Conservation (phyloP, 1,140 invertebrate genomes). For the Cotesia glomerata region DNA sequence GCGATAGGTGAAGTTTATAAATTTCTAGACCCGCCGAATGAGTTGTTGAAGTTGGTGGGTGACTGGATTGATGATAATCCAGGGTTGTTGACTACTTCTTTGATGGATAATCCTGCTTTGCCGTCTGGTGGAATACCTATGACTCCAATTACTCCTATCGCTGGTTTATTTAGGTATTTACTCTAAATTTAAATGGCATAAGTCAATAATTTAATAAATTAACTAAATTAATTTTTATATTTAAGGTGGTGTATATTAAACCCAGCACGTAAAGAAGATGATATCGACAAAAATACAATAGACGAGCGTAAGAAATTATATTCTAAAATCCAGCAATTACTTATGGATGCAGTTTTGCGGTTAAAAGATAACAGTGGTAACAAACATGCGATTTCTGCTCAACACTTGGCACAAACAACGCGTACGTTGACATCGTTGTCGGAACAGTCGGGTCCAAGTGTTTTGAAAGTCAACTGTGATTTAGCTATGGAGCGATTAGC, state of each 20-base stretch:
- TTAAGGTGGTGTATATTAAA: conserved; percentile 59
- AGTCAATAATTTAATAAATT: too few relatives aligned
- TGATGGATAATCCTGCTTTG: conserved; percentile 72
- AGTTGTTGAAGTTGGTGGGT: conserved; percentile 52
- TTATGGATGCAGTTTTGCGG: conserved; percentile 59
- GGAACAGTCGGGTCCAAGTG: conserved; percentile 37
- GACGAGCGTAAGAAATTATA: conserved; percentile 52
- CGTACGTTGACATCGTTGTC: conserved; percentile 44
- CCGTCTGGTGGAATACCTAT: conserved; percentile 81
- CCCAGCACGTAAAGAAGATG: conserved; percentile 41
- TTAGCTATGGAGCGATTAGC: conserved; percentile 73
- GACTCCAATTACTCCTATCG: conserved; percentile 81
- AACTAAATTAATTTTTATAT: not conserved
- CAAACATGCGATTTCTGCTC: conserved; percentile 60
- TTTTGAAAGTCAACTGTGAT: conserved; percentile 39
- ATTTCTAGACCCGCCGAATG: conserved; percentile 53
- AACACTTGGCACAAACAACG: conserved; percentile 57
- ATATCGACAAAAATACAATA: conserved; percentile 31
- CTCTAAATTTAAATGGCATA: not conserved
- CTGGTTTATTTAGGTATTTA: conserved; percentile 70
- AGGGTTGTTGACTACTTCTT: conserved; percentile 73
- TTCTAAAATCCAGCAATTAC: conserved; percentile 58
- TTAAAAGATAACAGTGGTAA: conserved; percentile 53
- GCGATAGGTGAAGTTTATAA: conserved; percentile 79
- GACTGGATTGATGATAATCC: conserved; percentile 67